phyloP scores from a whole-genome alignment of 2,888 invertebrate species.

The Copidosoma aretas region DNA sequence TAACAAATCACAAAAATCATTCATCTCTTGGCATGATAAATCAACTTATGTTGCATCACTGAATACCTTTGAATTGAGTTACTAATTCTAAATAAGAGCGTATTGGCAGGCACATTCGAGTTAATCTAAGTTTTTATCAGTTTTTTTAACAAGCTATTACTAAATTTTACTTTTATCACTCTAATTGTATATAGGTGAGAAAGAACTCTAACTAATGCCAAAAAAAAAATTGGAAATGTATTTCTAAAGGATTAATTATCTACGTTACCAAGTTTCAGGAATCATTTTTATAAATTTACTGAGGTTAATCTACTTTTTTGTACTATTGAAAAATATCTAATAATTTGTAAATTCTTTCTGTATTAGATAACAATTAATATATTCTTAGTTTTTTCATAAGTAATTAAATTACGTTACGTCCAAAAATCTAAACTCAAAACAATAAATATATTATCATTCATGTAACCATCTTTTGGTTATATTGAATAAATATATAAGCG shows the following conservation, averaged over 20 bases:
- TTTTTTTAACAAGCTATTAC: conserved; percentile 39
- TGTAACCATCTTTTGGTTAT: conserved; percentile 32
- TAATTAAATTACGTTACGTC: conserved; percentile 23
- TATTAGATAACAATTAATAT: conserved; percentile 20
- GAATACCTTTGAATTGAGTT: conserved; percentile 57
- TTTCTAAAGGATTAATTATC: conserved; percentile 48
- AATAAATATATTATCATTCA: conserved; percentile 35
- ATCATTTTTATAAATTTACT: conserved; percentile 30
- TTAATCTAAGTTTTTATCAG: conserved; percentile 52
- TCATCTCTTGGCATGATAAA: neutral
- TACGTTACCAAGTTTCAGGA: conserved; percentile 33
- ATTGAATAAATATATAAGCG: conserved; percentile 37
- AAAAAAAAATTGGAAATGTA: conserved; percentile 38
- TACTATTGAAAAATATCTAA: conserved; percentile 34
- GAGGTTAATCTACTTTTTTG: conserved; percentile 32
- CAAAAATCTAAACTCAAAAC: conserved; percentile 38
- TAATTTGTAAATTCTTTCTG: conserved; percentile 30
- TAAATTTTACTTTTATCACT: conserved; percentile 40
- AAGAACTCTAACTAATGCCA: conserved; percentile 43
- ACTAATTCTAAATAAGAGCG: conserved; percentile 59
- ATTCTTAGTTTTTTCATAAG: conserved; percentile 5
- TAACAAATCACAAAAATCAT: neutral
- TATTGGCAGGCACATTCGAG: conserved; percentile 62
- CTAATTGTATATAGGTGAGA: conserved; percentile 37
- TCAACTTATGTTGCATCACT: conserved; percentile 40